Percentiles rank a stretch among this genome's conserved stretches.
Evolutionary conservation across 2,888 invertebrate species (phyloP).

Genomic region (Hedya salicella): DNA sequence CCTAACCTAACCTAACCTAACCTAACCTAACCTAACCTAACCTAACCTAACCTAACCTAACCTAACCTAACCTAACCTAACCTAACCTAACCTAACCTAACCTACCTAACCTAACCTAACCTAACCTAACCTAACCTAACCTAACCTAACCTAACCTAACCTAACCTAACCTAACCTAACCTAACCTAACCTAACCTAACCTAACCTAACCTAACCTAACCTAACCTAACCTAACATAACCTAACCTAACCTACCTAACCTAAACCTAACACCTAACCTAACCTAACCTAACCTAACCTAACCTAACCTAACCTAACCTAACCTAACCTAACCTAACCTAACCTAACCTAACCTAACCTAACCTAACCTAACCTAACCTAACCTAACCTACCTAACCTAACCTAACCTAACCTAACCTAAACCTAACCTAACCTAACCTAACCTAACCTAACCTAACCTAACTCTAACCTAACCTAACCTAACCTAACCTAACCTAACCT

Average conservation of each 20-base stretch:
- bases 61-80: slow-evolving; percentile 6
- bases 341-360: slow-evolving; percentile 3
- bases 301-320: slow-evolving; percentile 3
- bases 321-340: slow-evolving; percentile 3
- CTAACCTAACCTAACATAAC: slow-evolving; percentile 3
- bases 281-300: slow-evolving; percentile 3
- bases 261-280: slow-evolving; percentile 3
- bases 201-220: slow-evolving; percentile 3
- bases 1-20: slow-evolving; percentile 7
- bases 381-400: slow-evolving; percentile 6
- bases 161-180: slow-evolving; percentile 7
- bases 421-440: slow-evolving; percentile 3
- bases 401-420: slow-evolving; percentile 3
- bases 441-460: slow-evolving; percentile 3
- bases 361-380: slow-evolving; percentile 3
- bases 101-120: slow-evolving; percentile 7
- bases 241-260: too few species aligned
- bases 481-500: slow-evolving; percentile 3
- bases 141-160: slow-evolving; percentile 7
- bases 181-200: slow-evolving; percentile 5
- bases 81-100: slow-evolving; percentile 7
- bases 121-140: slow-evolving; percentile 7
- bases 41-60: slow-evolving; percentile 7
- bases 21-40: slow-evolving; percentile 7
- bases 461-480: too few species aligned